Evolutionary conservation across 2,797 vertebrate species (phyloP).

Genomic region (Tapirus indicus): DNA sequence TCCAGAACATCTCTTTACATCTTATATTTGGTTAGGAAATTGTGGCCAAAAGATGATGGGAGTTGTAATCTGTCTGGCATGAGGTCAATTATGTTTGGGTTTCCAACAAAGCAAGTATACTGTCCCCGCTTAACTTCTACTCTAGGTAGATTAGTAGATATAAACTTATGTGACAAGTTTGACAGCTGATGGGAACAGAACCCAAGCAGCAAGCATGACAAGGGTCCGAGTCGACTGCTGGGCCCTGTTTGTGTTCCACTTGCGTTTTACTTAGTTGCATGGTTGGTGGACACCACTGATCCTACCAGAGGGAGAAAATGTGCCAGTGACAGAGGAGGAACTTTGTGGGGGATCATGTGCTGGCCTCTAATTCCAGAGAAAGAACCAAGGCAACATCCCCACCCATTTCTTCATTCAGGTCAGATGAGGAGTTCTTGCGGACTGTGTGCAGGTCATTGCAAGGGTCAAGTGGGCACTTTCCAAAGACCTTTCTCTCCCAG

Average conservation of each 20-base stretch:
- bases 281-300: background rate
- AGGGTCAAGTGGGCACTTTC: background rate
- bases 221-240: background rate
- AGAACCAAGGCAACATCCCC: background rate
- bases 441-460: background rate
- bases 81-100: background rate
- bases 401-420: background rate
- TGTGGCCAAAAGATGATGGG: background rate
- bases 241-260: too few relatives aligned
- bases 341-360: background rate
- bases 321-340: background rate
- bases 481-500: background rate
- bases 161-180: background rate
- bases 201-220: background rate
- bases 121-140: background rate
- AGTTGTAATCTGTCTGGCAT: background rate
- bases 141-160: background rate
- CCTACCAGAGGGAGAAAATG: background rate
- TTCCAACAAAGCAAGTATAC: background rate
- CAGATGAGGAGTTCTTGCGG: background rate
- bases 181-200: background rate
- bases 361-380: background rate
- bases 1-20: background rate
- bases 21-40: background rate
- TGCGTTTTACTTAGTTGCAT: background rate